phyloP scores from a whole-genome alignment of 2,888 invertebrate species.

The Lasioglossum leucozonium region DNA sequence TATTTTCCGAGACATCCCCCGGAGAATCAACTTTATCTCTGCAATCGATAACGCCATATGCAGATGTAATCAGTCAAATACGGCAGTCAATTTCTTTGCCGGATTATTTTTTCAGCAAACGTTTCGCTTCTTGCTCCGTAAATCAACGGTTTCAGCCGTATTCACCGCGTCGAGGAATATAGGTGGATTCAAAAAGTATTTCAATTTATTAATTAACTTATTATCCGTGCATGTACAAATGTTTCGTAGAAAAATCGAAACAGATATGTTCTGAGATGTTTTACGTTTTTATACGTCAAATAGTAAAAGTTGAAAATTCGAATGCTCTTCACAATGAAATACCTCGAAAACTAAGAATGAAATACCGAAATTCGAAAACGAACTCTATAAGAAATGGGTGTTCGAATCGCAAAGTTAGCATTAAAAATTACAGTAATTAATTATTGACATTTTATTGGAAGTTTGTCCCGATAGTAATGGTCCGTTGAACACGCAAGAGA shows the following conservation, averaged over 20 bases:
- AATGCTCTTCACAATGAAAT: background rate
- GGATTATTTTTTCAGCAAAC: slow-evolving; percentile 7
- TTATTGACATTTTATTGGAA: background rate
- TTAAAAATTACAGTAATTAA: background rate
- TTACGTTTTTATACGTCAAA: background rate
- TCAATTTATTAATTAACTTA: background rate
- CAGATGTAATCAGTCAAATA: slow-evolving; percentile 34
- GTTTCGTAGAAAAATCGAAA: too few species aligned
- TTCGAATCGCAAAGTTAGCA: background rate
- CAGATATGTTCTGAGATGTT: too few species aligned
- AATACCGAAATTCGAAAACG: too few species aligned
- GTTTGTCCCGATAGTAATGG: background rate
- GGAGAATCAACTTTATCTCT: slow-evolving; percentile 39
- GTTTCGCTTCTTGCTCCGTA: background rate
- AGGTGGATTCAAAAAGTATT: background rate
- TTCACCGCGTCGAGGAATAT: background rate
- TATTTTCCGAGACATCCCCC: slow-evolving; percentile 43
- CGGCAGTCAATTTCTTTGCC: background rate
- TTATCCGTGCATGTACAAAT: too few species aligned
- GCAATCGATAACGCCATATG: slow-evolving; percentile 38
- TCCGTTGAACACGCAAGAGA: background rate
- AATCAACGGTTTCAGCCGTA: background rate
- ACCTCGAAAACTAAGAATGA: background rate
- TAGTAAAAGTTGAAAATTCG: too few species aligned
- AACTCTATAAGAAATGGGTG: too few species aligned